Conservation (phyloP, 1,140 invertebrate species). For the Teleogryllus occipitalis region DNA sequence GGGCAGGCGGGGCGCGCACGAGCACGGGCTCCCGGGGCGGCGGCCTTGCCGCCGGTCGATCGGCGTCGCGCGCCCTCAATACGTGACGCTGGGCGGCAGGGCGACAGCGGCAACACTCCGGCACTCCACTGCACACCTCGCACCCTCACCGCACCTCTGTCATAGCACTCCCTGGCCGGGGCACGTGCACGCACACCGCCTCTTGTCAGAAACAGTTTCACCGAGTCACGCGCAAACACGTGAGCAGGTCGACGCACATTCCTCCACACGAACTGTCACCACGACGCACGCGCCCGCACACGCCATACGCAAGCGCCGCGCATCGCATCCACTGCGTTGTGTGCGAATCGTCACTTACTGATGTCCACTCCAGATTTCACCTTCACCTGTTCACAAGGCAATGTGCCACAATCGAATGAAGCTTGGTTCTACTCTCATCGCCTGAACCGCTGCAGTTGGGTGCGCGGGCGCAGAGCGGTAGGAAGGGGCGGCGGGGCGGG, state of each 20-base stretch:
- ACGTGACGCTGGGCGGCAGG: background rate
- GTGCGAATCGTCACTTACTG: background rate
- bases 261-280: background rate
- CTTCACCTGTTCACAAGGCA: constrained; percentile 3
- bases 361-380: background rate
- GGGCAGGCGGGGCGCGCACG: no score
- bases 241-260: background rate
- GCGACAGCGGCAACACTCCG: background rate
- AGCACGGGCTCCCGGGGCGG: no score
- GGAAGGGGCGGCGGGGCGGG: background rate
- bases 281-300: background rate
- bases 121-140: background rate
- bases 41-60: background rate
- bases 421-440: background rate
- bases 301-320: background rate
- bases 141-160: background rate
- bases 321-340: background rate
- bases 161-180: background rate
- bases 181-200: no score
- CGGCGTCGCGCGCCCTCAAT: background rate
- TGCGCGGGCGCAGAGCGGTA: background rate
- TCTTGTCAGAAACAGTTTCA: background rate
- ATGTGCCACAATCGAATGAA: background rate
- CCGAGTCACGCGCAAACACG: background rate
- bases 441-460: background rate